These are phyloP conservation scores for Salvelinus sp. DNA, from an alignment of 2,113 vertebrate species.

Conservation along the genomic window DNA sequence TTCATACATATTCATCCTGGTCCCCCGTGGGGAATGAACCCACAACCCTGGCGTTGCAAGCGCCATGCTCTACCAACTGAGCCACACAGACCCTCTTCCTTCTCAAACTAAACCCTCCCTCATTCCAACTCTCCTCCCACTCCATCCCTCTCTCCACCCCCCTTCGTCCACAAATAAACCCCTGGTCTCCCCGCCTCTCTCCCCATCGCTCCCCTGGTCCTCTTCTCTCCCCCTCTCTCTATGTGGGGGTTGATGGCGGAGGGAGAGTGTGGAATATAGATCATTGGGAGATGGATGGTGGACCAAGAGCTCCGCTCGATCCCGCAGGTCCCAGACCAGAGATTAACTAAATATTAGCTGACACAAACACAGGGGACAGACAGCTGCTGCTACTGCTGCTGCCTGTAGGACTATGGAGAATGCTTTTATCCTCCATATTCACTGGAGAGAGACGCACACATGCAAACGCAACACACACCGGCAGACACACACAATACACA, in stretches of 20 bases:
- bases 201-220: conserved; percentile 20
- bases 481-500: conserved; percentile 9
- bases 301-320: conserved; percentile 70
- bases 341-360: conserved; percentile 85
- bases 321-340: conserved; percentile 73
- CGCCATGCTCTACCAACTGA: too few relatives aligned
- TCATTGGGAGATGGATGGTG: conserved; percentile 78
- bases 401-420: conserved; percentile 63
- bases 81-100: not conserved
- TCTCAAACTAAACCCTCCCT: too few relatives aligned
- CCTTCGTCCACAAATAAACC: not conserved
- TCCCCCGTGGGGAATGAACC: too few relatives aligned
- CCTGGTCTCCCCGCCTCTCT: not conserved
- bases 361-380: conserved; percentile 64
- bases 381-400: conserved; percentile 61
- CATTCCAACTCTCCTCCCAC: not conserved
- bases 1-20: too few relatives aligned
- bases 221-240: conserved; percentile 32
- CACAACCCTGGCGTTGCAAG: too few relatives aligned
- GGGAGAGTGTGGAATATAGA: conserved; percentile 78
- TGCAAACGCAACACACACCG: conserved; percentile 48
- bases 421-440: conserved; percentile 58
- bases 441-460: conserved; percentile 25
- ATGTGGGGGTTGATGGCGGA: conserved; percentile 73
- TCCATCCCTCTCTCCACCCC: not conserved